Conservation (phyloP, 2,888 invertebrate genomes). For the Notocelia uddmanniana region DNA sequence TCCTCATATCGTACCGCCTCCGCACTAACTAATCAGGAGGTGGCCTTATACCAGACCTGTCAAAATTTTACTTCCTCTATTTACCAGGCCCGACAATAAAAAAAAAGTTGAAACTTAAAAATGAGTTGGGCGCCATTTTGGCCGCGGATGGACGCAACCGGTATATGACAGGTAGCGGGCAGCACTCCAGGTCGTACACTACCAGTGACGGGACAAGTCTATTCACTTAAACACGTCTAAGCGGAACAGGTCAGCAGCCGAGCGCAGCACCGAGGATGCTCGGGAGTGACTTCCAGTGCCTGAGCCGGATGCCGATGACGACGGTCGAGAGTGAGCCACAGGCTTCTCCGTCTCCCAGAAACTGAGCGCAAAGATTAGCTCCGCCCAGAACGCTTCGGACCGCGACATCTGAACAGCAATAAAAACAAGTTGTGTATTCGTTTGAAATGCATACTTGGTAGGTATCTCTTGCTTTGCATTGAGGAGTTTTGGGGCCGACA, state of each 20-base stretch:
- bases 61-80: no score
- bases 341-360: conserved; percentile 91
- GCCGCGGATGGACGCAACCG: no score
- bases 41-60: no score
- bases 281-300: conserved; percentile 63
- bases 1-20: no score
- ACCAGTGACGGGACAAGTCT: not conserved
- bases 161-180: no score
- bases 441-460: not conserved
- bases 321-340: conserved; percentile 80
- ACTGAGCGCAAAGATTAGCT: conserved; percentile 89
- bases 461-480: no score
- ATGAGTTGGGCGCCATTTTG: no score
- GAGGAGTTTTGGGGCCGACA: no score
- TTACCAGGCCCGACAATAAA: no score
- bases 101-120: no score
- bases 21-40: no score
- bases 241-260: conserved; percentile 74
- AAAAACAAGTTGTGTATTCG: not conserved
- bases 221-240: conserved; percentile 63
- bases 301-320: conserved; percentile 65
- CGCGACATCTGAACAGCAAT: conserved; percentile 87
- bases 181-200: no score
- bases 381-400: conserved; percentile 88
- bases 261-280: conserved; percentile 76